Percentiles rank a stretch among this genome's conserved stretches.
These are phyloP conservation scores for Australoheros scitulus DNA, from an alignment of 2,113 vertebrate genomes.

Conservation along the genomic window DNA sequence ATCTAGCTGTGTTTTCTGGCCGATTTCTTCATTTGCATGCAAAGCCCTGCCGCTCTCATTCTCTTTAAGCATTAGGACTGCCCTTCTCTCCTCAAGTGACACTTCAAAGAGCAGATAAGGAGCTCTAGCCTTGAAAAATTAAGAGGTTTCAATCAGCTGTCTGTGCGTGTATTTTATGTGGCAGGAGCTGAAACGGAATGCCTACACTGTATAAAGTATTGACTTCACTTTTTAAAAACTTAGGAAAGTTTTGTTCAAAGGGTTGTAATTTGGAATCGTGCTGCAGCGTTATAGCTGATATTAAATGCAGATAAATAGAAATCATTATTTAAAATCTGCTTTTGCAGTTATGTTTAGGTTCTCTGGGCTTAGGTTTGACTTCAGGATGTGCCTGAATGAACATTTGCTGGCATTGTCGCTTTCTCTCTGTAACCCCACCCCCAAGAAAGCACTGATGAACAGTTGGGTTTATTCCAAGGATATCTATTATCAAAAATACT, in stretches of 20 bases:
- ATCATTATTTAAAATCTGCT: neutral
- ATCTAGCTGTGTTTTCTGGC: slow-evolving; percentile 40
- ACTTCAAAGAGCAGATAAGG: slow-evolving; percentile 53
- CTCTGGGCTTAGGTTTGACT: slow-evolving; percentile 7
- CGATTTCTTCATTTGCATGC: slow-evolving; percentile 59
- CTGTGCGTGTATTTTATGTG: slow-evolving; percentile 22
- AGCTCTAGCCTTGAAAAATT: slow-evolving; percentile 41
- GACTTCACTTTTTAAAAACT: neutral
- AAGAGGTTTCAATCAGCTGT: slow-evolving; percentile 32
- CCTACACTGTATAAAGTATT: neutral
- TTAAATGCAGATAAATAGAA: neutral
- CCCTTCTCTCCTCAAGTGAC: slow-evolving; percentile 15
- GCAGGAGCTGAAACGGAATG: neutral
- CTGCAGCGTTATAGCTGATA: neutral
- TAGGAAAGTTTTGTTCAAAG: neutral
- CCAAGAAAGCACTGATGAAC: slow-evolving; percentile 21
- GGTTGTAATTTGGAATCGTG: neutral
- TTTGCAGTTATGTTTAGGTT: slow-evolving; percentile 1
- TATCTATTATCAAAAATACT: slow-evolving; percentile 65
- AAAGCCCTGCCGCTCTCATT: slow-evolving; percentile 23
- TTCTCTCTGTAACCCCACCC: too few species aligned
- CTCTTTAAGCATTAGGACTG: neutral
- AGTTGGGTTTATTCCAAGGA: slow-evolving; percentile 60
- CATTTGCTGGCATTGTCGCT: neutral
- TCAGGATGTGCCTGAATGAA: slow-evolving; percentile 37